Percentiles rank a stretch among this genome's conserved stretches.
Evolutionary conservation across 2,888 invertebrate species (phyloP).

Genomic region (Tenodera sinensis): DNA sequence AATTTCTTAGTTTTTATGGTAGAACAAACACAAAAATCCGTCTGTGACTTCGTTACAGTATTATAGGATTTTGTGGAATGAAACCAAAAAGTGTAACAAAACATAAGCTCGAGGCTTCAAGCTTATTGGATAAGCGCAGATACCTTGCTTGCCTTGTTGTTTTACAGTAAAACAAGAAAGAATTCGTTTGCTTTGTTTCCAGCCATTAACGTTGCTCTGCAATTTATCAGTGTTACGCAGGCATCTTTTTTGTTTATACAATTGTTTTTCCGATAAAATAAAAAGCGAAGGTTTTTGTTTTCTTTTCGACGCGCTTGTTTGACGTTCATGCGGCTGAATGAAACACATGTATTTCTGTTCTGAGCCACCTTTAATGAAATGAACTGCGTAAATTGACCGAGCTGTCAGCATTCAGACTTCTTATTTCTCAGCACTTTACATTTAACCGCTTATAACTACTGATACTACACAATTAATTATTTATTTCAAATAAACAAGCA

Average conservation of each 20-base stretch:
- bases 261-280: neutral
- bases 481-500: too few relatives aligned
- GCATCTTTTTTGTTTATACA: neutral
- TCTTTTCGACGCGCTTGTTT: neutral
- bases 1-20: neutral
- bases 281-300: neutral
- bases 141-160: neutral
- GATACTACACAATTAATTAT: too few relatives aligned
- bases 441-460: too few relatives aligned
- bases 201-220: neutral
- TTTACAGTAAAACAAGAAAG: neutral
- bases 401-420: neutral
- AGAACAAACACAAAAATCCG: neutral
- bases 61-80: neutral
- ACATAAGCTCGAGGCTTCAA: neutral
- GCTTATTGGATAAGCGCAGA: neutral
- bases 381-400: neutral
- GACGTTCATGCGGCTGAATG: neutral
- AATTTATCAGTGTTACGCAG: neutral
- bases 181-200: neutral
- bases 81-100: neutral
- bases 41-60: neutral
- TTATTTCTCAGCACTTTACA: too few relatives aligned
- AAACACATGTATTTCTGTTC: neutral
- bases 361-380: neutral